Percentiles rank a stretch among this genome's conserved stretches.
Conservation (phyloP, 2,797 vertebrate genomes). For the Pterois miles region DNA sequence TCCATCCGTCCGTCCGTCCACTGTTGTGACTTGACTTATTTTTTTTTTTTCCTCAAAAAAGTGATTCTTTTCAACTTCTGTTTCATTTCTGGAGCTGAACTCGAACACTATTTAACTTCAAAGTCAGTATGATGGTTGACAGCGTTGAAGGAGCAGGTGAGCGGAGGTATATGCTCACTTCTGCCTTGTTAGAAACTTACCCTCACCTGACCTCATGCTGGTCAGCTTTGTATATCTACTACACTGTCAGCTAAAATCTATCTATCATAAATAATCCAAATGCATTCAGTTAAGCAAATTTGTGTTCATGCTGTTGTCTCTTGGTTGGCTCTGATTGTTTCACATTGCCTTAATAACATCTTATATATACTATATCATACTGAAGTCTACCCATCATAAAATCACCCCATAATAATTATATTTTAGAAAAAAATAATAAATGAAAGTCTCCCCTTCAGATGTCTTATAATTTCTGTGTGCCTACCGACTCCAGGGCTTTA, state of each 20-base stretch:
- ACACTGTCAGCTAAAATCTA: background rate
- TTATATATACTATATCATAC: background rate
- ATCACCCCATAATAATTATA: slow-evolving; percentile 34
- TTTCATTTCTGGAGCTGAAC: too few species aligned
- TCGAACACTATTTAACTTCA: too few species aligned
- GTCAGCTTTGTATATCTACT: background rate
- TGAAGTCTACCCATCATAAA: slow-evolving; percentile 10
- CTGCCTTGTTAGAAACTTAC: too few species aligned
- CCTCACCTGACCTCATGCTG: background rate
- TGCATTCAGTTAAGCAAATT: background rate
- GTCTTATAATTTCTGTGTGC: slow-evolving; percentile 30
- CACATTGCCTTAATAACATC: background rate
- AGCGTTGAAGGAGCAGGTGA: too few species aligned
- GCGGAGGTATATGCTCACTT: too few species aligned
- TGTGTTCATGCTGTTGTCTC: background rate
- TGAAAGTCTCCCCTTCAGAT: slow-evolving; percentile 31
- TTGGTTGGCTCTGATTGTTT: background rate
- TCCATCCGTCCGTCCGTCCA: too few species aligned
- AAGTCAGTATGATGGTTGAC: too few species aligned
- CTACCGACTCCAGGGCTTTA: slow-evolving; percentile 44
- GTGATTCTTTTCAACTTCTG: too few species aligned
- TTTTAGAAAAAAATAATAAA: slow-evolving; percentile 32
- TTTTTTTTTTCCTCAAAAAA: too few species aligned
- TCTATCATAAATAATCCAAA: too few species aligned
- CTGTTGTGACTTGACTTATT: too few species aligned